A percentile compares a stretch with the other conserved stretches of the same genome.
phyloP scores from a whole-genome alignment of 2,113 vertebrate species.

The Callaeas wilsoni region DNA sequence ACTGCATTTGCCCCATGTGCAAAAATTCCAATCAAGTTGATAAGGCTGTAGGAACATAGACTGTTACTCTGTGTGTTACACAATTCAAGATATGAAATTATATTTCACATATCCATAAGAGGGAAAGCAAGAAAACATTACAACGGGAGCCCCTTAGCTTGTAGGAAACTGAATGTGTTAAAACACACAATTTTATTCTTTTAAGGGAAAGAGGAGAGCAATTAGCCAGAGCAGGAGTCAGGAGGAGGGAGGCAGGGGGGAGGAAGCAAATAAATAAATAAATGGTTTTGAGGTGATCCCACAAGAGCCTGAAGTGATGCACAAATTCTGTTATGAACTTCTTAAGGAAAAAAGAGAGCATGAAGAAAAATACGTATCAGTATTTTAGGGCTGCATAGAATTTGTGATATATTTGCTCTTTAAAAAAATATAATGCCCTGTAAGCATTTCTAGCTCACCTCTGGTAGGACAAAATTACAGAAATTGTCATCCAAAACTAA shows the following conservation, averaged over 20 bases:
- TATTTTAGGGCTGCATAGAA: background rate
- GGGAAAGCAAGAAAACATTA: background rate
- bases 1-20: background rate
- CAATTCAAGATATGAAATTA: background rate
- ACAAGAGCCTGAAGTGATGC: background rate
- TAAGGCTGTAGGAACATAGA: background rate
- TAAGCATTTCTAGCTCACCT: background rate
- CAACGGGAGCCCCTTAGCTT: background rate
- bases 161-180: background rate
- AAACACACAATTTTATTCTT: background rate
- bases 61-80: background rate
- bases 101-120: background rate
- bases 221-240: background rate
- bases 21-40: background rate
- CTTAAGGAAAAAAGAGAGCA: background rate
- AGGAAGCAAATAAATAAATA: background rate
- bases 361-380: background rate
- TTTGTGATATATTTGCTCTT: background rate
- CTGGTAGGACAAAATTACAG: background rate
- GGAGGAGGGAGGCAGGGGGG: background rate
- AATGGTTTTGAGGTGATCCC: background rate
- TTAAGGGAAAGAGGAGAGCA: background rate
- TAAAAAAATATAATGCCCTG: background rate
- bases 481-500: background rate
- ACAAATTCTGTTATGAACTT: background rate